These are phyloP conservation scores for Megastigmus dorsalis DNA, from an alignment of 2,888 invertebrate genomes.

Conservation along the genomic window DNA sequence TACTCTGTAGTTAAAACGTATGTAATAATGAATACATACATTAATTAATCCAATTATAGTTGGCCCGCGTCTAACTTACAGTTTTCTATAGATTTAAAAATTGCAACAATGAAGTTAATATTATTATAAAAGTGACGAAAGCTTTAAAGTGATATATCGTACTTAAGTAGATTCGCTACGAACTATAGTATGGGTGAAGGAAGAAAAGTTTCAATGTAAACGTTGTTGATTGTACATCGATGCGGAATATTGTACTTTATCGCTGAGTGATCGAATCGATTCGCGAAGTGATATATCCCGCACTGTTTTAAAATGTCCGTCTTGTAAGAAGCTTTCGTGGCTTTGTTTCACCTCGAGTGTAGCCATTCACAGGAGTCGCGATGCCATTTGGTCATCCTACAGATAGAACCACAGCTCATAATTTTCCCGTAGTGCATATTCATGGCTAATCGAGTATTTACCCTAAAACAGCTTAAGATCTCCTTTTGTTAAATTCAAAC, in stretches of 20 bases:
- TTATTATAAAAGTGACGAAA: background rate
- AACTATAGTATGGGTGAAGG: no score
- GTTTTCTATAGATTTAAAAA: background rate
- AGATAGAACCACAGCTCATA: no score
- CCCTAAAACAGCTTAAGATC: no score
- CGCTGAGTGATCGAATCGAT: slow-evolving; percentile 1
- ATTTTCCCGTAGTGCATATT: no score
- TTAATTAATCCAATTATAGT: background rate
- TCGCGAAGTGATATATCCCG: no score
- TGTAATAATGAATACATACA: background rate
- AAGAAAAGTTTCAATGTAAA: slow-evolving; percentile 7
- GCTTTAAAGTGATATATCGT: slow-evolving; percentile 20
- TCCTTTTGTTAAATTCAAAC: no score
- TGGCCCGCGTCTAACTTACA: background rate
- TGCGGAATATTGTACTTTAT: background rate
- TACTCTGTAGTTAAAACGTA: background rate
- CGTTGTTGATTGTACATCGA: background rate
- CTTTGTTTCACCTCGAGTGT: no score
- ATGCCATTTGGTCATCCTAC: no score
- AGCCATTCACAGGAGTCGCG: no score
- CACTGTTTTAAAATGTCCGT: no score
- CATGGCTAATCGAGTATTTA: no score
- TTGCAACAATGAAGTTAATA: slow-evolving; percentile 1
- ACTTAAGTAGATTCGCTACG: slow-evolving; percentile 29
- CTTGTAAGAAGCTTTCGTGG: no score